These are phyloP conservation scores for Brachypteracias leptosomus DNA, from an alignment of 2,113 vertebrate species.

Conservation along the genomic window DNA sequence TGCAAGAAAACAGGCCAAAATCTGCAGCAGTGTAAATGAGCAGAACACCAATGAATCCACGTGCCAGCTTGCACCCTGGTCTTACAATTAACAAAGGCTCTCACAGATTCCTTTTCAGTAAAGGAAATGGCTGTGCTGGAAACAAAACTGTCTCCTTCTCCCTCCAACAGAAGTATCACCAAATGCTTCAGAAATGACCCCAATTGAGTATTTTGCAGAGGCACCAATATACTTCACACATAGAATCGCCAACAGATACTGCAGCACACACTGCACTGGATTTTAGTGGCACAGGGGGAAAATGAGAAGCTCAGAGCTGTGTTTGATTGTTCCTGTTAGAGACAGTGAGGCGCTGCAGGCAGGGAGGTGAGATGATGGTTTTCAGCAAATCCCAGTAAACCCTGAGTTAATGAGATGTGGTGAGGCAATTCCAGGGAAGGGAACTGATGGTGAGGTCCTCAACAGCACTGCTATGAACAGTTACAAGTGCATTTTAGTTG, in stretches of 20 bases:
- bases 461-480: not conserved
- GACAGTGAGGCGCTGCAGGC: not conserved
- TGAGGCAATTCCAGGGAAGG: not conserved
- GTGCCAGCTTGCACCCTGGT: not conserved
- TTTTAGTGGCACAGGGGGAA: not conserved
- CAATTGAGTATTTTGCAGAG: not conserved
- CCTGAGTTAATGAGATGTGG: not conserved
- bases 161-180: not conserved
- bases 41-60: not conserved
- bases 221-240: not conserved
- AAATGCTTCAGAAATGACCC: constrained; percentile 8
- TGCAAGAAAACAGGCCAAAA: not conserved
- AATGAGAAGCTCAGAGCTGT: not conserved
- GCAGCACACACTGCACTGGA: not conserved
- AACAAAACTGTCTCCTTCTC: not conserved
- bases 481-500: not conserved
- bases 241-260: not conserved
- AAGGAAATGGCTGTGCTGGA: not conserved
- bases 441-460: not conserved
- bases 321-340: not conserved
- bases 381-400: not conserved
- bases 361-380: not conserved
- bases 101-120: not conserved
- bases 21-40: not conserved
- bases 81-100: not conserved